Evolutionary conservation across 2,888 invertebrate genomes (phyloP).

Genomic region (Synergus japonicus): DNA sequence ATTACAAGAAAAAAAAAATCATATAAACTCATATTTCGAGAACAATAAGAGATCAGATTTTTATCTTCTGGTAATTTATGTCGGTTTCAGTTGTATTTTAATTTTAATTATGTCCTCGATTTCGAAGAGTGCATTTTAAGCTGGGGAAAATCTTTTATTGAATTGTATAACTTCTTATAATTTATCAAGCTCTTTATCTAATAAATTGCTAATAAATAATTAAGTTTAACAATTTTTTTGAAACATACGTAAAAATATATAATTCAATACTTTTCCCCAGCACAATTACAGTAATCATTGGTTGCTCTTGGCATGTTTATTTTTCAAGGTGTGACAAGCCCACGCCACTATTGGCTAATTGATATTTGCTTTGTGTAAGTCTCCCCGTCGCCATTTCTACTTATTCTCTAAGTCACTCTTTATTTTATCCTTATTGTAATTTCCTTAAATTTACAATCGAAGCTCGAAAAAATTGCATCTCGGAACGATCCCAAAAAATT

Average conservation of each 20-base stretch:
- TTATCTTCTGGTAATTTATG: neutral
- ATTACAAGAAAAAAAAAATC: neutral
- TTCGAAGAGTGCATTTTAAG: neutral
- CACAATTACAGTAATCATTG: neutral
- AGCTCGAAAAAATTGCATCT: constrained; percentile 13
- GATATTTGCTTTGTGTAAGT: constrained; percentile 31
- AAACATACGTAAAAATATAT: too few species aligned
- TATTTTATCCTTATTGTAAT: neutral
- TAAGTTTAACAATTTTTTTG: too few species aligned
- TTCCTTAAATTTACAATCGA: constrained; percentile 32
- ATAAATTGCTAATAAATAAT: too few species aligned
- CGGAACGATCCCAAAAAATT: neutral
- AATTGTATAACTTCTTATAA: neutral
- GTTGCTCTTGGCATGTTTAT: neutral
- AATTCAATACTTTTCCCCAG: constrained; percentile 1
- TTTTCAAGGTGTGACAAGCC: constrained; percentile 5
- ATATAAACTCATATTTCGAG: neutral
- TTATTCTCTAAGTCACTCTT: constrained; percentile 35
- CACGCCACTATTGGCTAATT: constrained; percentile 17
- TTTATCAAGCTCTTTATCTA: too few species aligned
- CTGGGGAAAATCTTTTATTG: neutral
- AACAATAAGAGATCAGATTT: constrained; percentile 14
- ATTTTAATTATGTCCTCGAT: neutral
- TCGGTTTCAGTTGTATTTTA: neutral
- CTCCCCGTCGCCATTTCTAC: constrained; percentile 19